These are phyloP conservation scores for Cantharis nigra DNA, from an alignment of 2,888 invertebrate species.

Conservation along the genomic window DNA sequence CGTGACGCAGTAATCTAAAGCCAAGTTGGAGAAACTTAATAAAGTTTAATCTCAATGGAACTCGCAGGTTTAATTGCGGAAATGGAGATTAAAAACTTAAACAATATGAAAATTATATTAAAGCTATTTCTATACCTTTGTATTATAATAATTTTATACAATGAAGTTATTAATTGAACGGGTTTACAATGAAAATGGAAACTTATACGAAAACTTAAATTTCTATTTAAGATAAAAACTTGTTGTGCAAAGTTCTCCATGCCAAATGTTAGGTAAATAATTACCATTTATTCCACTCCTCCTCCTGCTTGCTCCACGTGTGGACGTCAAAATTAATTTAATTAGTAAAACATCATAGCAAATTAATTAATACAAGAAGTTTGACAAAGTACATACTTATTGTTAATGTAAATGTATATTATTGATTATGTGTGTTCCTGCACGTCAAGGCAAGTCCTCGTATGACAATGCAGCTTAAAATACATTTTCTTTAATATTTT, in stretches of 20 bases:
- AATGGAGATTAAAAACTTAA: conserved; percentile 52
- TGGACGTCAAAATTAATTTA: neutral
- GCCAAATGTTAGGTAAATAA: neutral
- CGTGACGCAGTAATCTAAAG: conserved; percentile 6
- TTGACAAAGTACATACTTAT: neutral
- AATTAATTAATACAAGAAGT: neutral
- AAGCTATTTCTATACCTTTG: conserved; percentile 18
- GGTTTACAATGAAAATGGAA: neutral
- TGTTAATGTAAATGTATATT: neutral
- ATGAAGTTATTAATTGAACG: neutral
- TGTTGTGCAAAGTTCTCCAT: neutral
- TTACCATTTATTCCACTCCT: neutral
- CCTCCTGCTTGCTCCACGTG: neutral
- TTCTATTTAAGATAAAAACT: neutral
- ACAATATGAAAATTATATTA: conserved; percentile 47
- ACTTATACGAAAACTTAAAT: neutral
- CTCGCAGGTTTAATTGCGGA: conserved; percentile 50
- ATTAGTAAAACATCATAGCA: neutral
- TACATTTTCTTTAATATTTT: neutral
- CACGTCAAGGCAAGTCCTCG: neutral
- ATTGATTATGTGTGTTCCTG: neutral
- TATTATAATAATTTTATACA: conserved; percentile 15
- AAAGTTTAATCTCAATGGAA: conserved; percentile 42
- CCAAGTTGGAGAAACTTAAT: conserved; percentile 46
- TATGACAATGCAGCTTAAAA: neutral